These are phyloP conservation scores for Lacerta viridis DNA, from an alignment of 2,797 vertebrate genomes.

Conservation along the genomic window DNA sequence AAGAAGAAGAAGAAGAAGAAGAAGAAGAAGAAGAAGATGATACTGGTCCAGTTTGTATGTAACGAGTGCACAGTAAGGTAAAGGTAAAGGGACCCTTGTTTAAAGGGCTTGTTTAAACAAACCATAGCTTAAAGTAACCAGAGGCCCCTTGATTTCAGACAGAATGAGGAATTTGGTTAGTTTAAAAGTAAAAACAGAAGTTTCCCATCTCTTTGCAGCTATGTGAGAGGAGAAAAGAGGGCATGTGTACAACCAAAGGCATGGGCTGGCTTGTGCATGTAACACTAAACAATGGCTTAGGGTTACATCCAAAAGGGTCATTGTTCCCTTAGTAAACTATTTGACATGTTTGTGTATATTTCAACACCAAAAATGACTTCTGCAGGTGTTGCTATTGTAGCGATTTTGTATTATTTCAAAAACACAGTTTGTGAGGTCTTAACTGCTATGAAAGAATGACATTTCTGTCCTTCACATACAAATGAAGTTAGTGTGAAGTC, in stretches of 20 bases:
- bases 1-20: too few species aligned
- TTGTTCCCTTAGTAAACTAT: constrained; percentile 69
- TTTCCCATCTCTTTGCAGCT: background rate
- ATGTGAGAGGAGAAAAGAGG: background rate
- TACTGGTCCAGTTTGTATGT: too few species aligned
- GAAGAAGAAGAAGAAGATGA: too few species aligned
- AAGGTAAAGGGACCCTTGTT: too few species aligned
- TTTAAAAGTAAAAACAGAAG: background rate
- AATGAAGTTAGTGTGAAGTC: background rate
- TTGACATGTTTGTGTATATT: constrained; percentile 65
- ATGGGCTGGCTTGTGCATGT: background rate
- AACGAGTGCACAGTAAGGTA: too few species aligned
- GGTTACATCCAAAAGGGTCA: constrained; percentile 66
- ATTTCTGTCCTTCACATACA: constrained; percentile 62
- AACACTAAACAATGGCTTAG: constrained; percentile 55
- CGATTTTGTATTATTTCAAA: constrained; percentile 52
- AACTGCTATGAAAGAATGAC: constrained; percentile 61
- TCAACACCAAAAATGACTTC: constrained; percentile 30
- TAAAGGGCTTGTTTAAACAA: background rate
- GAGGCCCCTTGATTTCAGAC: background rate
- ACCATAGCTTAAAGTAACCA: background rate
- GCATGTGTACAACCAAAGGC: background rate
- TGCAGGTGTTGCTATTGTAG: constrained; percentile 66
- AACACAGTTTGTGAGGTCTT: constrained; percentile 66
- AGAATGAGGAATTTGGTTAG: background rate